phyloP scores from a whole-genome alignment of 30 jellyfish, hydroid and myxozoan genomes.

The Clytia hemisphaerica region DNA sequence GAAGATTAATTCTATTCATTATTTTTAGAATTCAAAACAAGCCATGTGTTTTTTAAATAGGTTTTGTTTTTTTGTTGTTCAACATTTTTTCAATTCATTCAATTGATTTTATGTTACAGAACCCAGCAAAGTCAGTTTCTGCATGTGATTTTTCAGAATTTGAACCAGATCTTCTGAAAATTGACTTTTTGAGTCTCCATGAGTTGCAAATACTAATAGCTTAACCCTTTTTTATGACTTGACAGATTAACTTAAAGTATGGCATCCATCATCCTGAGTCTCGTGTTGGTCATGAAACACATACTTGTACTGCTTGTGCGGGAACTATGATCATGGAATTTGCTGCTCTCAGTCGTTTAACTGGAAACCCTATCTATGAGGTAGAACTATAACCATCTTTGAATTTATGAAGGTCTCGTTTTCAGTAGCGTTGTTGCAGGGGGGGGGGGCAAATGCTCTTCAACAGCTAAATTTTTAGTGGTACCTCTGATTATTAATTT shows the following conservation, averaged over 20 bases:
- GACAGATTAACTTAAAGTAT: conserved; percentile 66
- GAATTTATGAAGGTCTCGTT: too few relatives aligned
- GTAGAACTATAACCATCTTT: too few relatives aligned
- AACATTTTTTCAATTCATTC: background rate
- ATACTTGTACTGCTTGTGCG: conserved; percentile 96
- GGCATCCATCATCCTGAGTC: conserved; percentile 82
- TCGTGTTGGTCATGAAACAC: conserved; percentile 74
- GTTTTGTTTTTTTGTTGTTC: background rate
- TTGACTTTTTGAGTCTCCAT: too few relatives aligned
- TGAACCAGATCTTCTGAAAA: too few relatives aligned
- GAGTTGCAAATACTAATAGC: background rate
- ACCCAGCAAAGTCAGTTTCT: background rate
- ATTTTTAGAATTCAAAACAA: too few relatives aligned
- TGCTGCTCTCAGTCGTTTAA: conserved; percentile 85
- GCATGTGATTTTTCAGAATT: too few relatives aligned
- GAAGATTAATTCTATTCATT: too few relatives aligned
- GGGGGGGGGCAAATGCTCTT: too few relatives aligned
- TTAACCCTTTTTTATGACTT: background rate
- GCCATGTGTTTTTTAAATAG: too few relatives aligned
- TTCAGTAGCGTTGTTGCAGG: too few relatives aligned
- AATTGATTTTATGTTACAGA: background rate
- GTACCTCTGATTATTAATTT: too few relatives aligned
- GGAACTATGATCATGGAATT: conserved; percentile 98
- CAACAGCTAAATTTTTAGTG: too few relatives aligned
- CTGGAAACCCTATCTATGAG: conserved; percentile 82